Conservation (phyloP, 1,140 invertebrate species). For the Scylla paramamosain region DNA sequence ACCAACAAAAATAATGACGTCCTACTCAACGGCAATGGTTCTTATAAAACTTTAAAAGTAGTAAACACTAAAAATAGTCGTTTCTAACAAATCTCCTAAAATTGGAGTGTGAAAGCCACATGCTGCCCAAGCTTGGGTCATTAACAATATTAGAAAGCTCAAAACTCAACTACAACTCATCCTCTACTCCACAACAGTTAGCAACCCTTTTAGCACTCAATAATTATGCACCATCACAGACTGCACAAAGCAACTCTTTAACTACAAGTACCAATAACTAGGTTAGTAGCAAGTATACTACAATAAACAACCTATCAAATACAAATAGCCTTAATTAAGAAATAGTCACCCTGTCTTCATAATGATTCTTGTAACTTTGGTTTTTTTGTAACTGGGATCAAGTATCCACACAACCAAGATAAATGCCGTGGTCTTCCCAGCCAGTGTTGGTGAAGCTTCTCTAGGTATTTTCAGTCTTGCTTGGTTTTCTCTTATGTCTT, state of each 20-base stretch:
- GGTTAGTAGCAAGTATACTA: conserved; percentile 70
- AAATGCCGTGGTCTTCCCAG: conserved; percentile 43
- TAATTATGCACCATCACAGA: conserved; percentile 74
- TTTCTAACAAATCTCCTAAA: conserved; percentile 62
- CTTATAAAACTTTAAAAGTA: conserved; percentile 67
- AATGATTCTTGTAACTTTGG: conserved; percentile 68
- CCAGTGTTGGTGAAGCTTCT: conserved; percentile 40
- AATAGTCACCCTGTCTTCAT: conserved; percentile 74
- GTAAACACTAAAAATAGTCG: conserved; percentile 72
- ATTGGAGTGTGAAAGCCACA: conserved; percentile 67
- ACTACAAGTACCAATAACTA: conserved; percentile 70
- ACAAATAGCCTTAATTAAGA: conserved; percentile 70
- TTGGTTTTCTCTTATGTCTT: conserved; percentile 32
- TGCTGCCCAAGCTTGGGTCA: conserved; percentile 70
- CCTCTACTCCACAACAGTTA: conserved; percentile 73
- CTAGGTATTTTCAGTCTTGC: conserved; percentile 18
- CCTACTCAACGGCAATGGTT: conserved; percentile 32
- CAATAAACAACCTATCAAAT: conserved; percentile 72
- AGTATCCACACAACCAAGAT: conserved; percentile 53
- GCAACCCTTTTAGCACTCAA: conserved; percentile 70
- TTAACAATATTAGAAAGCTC: conserved; percentile 75
- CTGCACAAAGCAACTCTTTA: conserved; percentile 70
- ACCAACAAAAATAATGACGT: conserved; percentile 17
- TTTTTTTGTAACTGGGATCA: conserved; percentile 69
- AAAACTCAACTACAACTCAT: conserved; percentile 70